phyloP scores from a whole-genome alignment of 2,888 invertebrate genomes.

The Sarcophaga subvicina region DNA sequence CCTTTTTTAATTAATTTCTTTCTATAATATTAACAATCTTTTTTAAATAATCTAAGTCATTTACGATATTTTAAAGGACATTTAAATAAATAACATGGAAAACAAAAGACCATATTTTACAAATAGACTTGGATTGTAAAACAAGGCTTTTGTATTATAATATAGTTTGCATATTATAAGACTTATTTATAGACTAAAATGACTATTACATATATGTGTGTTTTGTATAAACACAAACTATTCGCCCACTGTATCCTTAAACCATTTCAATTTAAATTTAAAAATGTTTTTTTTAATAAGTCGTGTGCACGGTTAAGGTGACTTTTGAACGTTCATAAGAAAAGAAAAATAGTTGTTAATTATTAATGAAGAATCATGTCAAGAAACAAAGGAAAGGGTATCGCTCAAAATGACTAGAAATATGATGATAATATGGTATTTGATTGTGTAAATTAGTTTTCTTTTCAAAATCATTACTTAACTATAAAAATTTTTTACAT shows the following conservation, averaged over 20 bases:
- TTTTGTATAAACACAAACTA: no score
- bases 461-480: not conserved
- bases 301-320: not conserved
- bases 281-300: not conserved
- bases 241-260: no score
- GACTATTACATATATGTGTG: no score
- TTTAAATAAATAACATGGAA: no score
- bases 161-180: no score
- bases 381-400: not conserved
- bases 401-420: not conserved
- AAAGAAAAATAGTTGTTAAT: not conserved
- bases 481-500: not conserved
- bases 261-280: not conserved
- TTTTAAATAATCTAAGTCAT: not conserved
- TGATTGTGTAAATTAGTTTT: not conserved
- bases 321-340: not conserved
- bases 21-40: no score
- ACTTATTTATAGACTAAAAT: no score
- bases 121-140: no score
- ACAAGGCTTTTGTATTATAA: no score
- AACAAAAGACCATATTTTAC: no score
- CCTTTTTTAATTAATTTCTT: not conserved
- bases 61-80: not conserved
- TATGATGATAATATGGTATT: not conserved
- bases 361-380: not conserved